phyloP scores from a whole-genome alignment of 2,888 invertebrate genomes.

The Mactromeris polynyma region DNA sequence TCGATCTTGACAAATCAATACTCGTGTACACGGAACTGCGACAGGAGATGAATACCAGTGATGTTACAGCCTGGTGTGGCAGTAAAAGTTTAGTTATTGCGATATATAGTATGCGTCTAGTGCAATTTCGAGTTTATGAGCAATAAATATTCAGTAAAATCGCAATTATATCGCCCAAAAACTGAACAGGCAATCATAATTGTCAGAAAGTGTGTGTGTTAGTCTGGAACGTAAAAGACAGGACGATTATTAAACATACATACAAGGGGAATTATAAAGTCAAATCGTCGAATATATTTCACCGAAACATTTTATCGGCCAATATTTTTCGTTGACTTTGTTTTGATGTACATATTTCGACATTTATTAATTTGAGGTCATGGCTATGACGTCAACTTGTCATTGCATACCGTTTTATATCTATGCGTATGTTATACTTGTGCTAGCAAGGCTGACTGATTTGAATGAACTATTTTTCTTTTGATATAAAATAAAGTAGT shows the following conservation, averaged over 20 bases:
- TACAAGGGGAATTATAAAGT: neutral
- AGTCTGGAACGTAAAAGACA: neutral
- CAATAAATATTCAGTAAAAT: neutral
- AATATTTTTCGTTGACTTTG: too few species aligned
- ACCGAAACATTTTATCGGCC: too few species aligned
- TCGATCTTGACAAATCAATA: slow-evolving; percentile 3
- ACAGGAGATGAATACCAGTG: neutral
- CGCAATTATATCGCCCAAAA: neutral
- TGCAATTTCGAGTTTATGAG: neutral
- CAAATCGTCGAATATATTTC: neutral
- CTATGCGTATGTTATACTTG: too few species aligned
- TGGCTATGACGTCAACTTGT: too few species aligned
- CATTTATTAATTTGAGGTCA: too few species aligned
- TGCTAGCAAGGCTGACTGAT: too few species aligned
- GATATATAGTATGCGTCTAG: neutral
- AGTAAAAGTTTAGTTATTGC: neutral
- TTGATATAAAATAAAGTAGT: too few species aligned
- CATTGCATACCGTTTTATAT: too few species aligned
- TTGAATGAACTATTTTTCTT: too few species aligned
- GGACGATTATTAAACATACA: too few species aligned
- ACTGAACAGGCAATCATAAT: neutral
- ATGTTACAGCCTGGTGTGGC: neutral
- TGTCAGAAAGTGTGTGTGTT: neutral
- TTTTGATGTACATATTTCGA: too few species aligned
- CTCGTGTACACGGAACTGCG: neutral